Conservation (phyloP, 2,797 vertebrate species). For the Glossophaga mutica region DNA sequence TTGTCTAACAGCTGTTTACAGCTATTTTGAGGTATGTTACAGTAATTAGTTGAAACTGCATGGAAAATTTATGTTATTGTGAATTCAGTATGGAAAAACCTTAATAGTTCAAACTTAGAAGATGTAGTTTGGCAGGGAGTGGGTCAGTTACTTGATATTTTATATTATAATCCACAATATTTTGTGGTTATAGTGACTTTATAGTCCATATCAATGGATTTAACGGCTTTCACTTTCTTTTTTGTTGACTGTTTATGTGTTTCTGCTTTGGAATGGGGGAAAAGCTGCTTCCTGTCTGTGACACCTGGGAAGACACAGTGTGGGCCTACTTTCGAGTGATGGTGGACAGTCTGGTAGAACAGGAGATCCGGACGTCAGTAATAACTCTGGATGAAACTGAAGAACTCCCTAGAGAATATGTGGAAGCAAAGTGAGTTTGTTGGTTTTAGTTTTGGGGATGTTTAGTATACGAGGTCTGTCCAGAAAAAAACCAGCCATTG, state of each 20-base stretch:
- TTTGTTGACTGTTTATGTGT: background rate
- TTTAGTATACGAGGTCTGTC: background rate
- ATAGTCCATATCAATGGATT: background rate
- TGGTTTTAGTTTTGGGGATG: background rate
- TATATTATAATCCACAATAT: background rate
- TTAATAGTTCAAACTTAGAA: constrained; percentile 1
- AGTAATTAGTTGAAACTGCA: background rate
- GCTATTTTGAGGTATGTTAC: background rate
- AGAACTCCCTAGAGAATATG: constrained; percentile 91
- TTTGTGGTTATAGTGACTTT: background rate
- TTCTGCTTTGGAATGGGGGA: background rate
- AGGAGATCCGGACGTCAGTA: constrained; percentile 92
- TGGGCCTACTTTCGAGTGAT: constrained; percentile 97
- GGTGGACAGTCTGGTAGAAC: constrained; percentile 96
- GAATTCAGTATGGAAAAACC: background rate
- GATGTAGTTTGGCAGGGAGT: background rate
- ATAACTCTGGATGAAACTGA: constrained; percentile 89
- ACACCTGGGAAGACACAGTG: constrained; percentile 97
- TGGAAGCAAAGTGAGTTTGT: constrained; percentile 91
- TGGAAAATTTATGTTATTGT: background rate
- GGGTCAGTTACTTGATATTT: background rate
- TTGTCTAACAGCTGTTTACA: background rate
- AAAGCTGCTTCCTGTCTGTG: constrained; percentile 93
- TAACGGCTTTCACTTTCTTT: background rate
- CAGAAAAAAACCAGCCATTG: background rate